Base-by-base conservation (phyloP, 2,888 invertebrate genomes). In the Xanthia icteritia region DNA sequence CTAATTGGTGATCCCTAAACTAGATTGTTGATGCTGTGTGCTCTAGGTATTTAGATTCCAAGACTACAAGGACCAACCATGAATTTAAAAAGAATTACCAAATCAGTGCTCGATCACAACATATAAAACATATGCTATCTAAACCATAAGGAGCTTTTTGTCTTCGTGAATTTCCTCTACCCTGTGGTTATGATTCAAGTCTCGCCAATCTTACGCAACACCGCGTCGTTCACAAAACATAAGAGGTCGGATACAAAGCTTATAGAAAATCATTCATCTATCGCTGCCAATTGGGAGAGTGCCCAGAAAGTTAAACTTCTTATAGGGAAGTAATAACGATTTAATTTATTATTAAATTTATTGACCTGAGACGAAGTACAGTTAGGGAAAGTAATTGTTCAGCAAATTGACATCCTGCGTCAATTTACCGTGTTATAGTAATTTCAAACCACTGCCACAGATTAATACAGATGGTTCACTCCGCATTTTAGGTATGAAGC, bases 231-330 rank as follows among this genome's bases (percentile, higher is more conserved):
- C 61, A 73, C 31, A 56, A 60, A 63, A 64, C 63, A 69, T 48
- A 61, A 36, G 31, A 70, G 31, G 65, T 27, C 20, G 15, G 6
- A 67, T 66, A 23, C 5, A 67, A 61, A 56, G 48, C 13, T 6
- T 56, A n/a, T 63, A 51, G 13, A 60, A 63, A 65, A 65, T 51
- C 36, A 71, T 74, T 67, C 13, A 23, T 17, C 20, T 56, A 60
- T 77, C 23, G 45, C n/a, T 85, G 86, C 86, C 83, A 83, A 60
- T 70, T 83, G 74, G 82, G 58, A 60, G 6, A 27, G 3, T 82
- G 86, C 74, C 85, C 71, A 82, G 65, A 77, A 81, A 72, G 8
- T 36, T 65, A 31, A 58, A 61, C 42, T 36, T 56, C 0, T 15
- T 54, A 45, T 61, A 42, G 5, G n/a, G 15, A 75, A 76, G 31